phyloP scores from a whole-genome alignment of 2,113 vertebrate genomes.

The Atractosteus spatula region DNA sequence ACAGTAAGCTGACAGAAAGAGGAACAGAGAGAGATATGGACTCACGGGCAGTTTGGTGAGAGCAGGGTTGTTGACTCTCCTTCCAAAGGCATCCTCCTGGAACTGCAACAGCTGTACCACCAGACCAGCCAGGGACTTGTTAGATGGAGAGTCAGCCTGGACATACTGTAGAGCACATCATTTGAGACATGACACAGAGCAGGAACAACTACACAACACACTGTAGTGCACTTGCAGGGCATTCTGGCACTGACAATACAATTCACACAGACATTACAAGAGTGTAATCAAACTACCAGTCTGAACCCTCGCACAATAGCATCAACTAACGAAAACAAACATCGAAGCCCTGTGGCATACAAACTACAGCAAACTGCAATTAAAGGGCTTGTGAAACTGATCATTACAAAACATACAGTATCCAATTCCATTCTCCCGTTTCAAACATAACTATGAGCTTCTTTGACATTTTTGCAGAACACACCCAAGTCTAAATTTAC shows the following conservation, averaged over 20 bases:
- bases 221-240: background rate
- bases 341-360: too few species aligned
- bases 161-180: slow-evolving; percentile 72
- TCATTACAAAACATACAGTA: too few species aligned
- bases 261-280: too few species aligned
- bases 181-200: slow-evolving; percentile 25
- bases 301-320: too few species aligned
- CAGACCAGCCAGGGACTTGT: slow-evolving; percentile 86
- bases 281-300: too few species aligned
- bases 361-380: too few species aligned
- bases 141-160: slow-evolving; percentile 92
- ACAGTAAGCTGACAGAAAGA: background rate
- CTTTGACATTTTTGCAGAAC: too few species aligned
- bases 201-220: background rate
- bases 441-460: too few species aligned
- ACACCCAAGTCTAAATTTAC: too few species aligned
- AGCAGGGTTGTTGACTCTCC: slow-evolving; percentile 93
- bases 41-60: slow-evolving; percentile 96
- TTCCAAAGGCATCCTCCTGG: slow-evolving; percentile 96
- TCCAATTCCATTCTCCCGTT: too few species aligned
- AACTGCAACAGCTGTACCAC: slow-evolving; percentile 96
- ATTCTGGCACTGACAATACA: background rate
- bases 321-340: too few species aligned
- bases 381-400: too few species aligned
- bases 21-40: slow-evolving; percentile 16